Evolutionary conservation across 2,888 invertebrate species (phyloP).

Genomic region (Xanthia icteritia): DNA sequence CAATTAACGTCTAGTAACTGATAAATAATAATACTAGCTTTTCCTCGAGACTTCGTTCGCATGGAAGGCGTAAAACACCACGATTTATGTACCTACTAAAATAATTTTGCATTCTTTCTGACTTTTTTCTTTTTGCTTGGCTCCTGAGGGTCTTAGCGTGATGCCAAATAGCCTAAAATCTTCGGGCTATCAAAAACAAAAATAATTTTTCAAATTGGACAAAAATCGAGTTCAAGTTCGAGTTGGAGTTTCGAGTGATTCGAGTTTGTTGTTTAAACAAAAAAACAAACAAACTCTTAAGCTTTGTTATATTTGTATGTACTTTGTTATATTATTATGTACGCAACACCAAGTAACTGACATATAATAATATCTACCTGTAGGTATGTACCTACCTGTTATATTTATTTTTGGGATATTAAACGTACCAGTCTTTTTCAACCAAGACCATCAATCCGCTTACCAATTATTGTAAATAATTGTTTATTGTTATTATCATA

Average conservation of each 20-base stretch:
- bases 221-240: too few species aligned
- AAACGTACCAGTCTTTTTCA: not conserved
- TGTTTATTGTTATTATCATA: not conserved
- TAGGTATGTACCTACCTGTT: not conserved
- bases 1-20: conserved; percentile 26
- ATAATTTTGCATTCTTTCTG: not conserved
- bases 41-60: not conserved
- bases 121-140: not conserved
- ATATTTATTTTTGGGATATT: not conserved
- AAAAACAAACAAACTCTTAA: not conserved
- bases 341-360: too few species aligned
- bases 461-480: not conserved
- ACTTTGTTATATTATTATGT: not conserved
- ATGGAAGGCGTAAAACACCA: not conserved
- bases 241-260: too few species aligned
- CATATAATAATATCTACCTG: not conserved
- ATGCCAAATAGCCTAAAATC: not conserved
- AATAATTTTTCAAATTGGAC: not conserved
- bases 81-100: too few species aligned
- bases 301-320: not conserved
- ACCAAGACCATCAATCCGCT: not conserved
- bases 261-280: not conserved
- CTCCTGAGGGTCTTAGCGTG: not conserved
- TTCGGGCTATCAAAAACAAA: not conserved
- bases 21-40: not conserved